Evolutionary conservation across 2,888 invertebrate species (phyloP), one percentile per base, ranked within the genome.

Genomic region (Thymelicus lineola): DNA sequence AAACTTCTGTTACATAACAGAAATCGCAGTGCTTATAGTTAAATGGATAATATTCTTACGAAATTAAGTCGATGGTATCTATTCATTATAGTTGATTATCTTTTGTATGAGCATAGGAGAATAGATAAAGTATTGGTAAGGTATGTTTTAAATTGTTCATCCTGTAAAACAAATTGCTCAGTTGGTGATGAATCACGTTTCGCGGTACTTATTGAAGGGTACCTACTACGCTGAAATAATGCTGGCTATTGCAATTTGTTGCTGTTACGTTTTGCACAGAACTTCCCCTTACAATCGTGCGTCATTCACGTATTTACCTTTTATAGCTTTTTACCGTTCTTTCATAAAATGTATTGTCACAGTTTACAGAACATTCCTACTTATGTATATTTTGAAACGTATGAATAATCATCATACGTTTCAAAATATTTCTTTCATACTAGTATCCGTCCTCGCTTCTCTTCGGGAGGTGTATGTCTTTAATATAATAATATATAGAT

Each of bases 121-220:
- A 55, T 35, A 55, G 35, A 55, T 53, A 53, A 20, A 12, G 17
- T 50, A 50, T 53, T 53, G 17, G 20, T 53, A 20, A 53, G 20
- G 53, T 20, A 12, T 35, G 35, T 36, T 57, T 57, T n/a, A 6
- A 36, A n/a, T 35, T 57, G 28, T 35, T 57, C 10, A 20, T 53
- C 53, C 10, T 53, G 28, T 35, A 55, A 35, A 62, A 36, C 63
- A 48, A 2, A 14, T 35, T 58, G 62, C 46, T 46, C 46, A 69
- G 63, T 58, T 48, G 2, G 42, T 35, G 68, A 72, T 79, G 75
- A 77, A 72, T 77, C 77, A 77, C 66, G 65, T 64, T 75, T 73
- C 72, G 75, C 70, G 62, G 74, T 74, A 76, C 66, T 72, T 48
- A 57, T 15, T 62, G 61, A 57, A 68, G 46, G 48, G 57, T 68